phyloP scores from a whole-genome alignment of 2,797 vertebrate genomes.

The Rhynchotus rufescens region DNA sequence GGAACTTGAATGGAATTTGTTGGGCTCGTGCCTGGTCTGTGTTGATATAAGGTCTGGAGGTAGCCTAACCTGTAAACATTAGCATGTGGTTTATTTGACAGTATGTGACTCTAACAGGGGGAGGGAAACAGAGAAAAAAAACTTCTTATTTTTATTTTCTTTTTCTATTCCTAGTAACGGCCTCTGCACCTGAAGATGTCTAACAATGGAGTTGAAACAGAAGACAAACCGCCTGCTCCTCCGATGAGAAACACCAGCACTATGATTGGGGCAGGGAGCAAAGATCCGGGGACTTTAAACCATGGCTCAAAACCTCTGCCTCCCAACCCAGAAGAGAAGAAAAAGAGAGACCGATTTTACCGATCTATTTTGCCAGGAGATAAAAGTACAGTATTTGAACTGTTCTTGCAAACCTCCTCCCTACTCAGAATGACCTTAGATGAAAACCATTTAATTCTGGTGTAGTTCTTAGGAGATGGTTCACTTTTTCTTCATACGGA shows the following conservation, averaged over 20 bases:
- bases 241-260: slow-evolving; percentile 98
- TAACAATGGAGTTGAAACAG: slow-evolving; percentile 91
- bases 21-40: accelerated
- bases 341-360: slow-evolving; percentile 91
- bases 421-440: neutral
- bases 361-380: slow-evolving; percentile 92
- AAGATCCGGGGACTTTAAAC: slow-evolving; percentile 88
- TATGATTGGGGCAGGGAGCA: slow-evolving; percentile 90
- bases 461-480: neutral
- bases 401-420: neutral
- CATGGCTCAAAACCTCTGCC: slow-evolving; percentile 95
- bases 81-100: neutral
- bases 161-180: slow-evolving; percentile 66
- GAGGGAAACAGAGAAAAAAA: neutral
- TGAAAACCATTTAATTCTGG: neutral
- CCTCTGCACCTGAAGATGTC: slow-evolving; percentile 88
- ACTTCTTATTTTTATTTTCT: neutral
- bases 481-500: neutral
- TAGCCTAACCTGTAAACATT: neutral
- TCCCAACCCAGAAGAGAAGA: slow-evolving; percentile 95
- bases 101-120: neutral
- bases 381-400: slow-evolving; percentile 84
- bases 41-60: neutral
- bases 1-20: neutral
- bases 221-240: slow-evolving; percentile 96